Base-by-base conservation (phyloP, 2,113 vertebrate genomes). In the Rhombomys opimus region DNA sequence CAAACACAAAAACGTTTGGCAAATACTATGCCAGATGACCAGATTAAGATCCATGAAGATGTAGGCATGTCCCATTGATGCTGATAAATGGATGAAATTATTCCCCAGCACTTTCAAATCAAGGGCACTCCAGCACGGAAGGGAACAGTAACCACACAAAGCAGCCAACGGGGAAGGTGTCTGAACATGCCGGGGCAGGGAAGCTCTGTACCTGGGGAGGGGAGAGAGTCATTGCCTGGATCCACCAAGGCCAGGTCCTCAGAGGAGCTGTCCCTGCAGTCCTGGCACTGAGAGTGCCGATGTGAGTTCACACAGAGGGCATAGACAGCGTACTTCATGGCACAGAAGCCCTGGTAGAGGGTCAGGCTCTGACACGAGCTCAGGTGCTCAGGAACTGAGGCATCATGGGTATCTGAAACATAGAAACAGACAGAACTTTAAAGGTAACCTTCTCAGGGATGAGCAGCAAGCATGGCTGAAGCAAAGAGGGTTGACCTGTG, bases 281-380 rank as follows among this genome's bases (percentile, higher is more conserved):
- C 97, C 30, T 82, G 97, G 98, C 99, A 99, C 30, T 96, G 97
- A 11, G 98, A 97, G 94, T 98, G 98, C 95, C 98, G 98, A 90
- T 99, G 99, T 18, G 98, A 97, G 82, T 99, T 99, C 23, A 99
- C 98, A 95, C 99, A 99, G 77, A 99, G 99, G 65, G 99, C 99
- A 50, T 99, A 99, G 94, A 99, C 96, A 7, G 99, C 99, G 30
- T 99, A 99, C 97, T 99, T 99, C 98, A 99, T 99, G 98, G 99
- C 99, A 72, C 99, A 99, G 98, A 99, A 99, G 0, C 99, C 99
- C 98, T 98, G 99, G 94, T 99, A 99, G 94, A 99, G 98, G 0
- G 99, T 98, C 52, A 99, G 87, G 95, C 99, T 99, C 95, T 99
- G 99, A 89, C 98, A 98, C 57, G 97, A 98, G 50, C 92, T 98